phyloP scores from a whole-genome alignment of 2,113 vertebrate genomes.

The Brachypodius melanocephalos region DNA sequence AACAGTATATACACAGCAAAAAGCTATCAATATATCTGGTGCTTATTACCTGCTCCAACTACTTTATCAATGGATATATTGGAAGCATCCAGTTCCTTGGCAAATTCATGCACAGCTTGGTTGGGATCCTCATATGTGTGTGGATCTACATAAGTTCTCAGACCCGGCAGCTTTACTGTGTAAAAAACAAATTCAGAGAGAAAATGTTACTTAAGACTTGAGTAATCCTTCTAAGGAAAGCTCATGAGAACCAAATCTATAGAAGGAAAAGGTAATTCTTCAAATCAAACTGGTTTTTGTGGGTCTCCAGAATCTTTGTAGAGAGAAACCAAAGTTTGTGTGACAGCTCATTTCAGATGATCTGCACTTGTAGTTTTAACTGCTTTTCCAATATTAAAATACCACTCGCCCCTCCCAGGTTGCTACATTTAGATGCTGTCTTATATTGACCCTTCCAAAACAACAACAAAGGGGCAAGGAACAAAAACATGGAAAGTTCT shows the following conservation, averaged over 20 bases:
- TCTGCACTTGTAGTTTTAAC: not conserved
- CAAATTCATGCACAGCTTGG: constrained; percentile 95
- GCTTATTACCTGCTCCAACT: constrained; percentile 89
- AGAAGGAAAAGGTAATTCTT: not conserved
- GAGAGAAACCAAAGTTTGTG: not conserved
- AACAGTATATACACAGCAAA: not conserved
- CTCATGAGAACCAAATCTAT: not conserved
- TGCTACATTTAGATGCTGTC: not conserved
- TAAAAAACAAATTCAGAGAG: constrained; percentile 12
- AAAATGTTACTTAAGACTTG: not conserved
- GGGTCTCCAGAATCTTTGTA: not conserved
- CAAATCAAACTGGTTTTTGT: not conserved
- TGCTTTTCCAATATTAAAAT: not conserved
- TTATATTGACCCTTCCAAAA: not conserved
- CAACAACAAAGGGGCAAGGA: not conserved
- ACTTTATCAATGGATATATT: constrained; percentile 96
- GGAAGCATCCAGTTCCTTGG: constrained; percentile 92
- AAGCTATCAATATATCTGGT: not conserved
- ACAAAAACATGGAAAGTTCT: not conserved
- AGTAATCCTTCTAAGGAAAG: not conserved
- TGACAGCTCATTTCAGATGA: not conserved
- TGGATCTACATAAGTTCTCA: constrained; percentile 93
- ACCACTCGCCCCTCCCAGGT: not conserved
- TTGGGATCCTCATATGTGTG: constrained; percentile 97
- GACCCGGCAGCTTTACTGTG: constrained; percentile 91